Evolutionary conservation across 2,888 invertebrate species (phyloP).

Genomic region (Pinctada fucata): DNA sequence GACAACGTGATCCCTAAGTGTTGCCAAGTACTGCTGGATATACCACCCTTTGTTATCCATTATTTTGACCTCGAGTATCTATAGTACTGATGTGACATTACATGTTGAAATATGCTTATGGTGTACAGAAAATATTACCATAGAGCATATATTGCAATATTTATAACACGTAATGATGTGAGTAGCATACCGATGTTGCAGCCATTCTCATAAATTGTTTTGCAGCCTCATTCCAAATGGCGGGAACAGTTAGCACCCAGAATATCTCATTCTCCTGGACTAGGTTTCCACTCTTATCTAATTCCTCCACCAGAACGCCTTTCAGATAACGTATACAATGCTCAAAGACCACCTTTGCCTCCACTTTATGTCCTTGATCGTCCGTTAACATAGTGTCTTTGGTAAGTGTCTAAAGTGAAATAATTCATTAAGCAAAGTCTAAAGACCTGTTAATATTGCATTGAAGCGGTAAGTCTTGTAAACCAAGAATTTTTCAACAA

Average conservation of each 20-base stretch:
- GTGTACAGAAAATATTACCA: too few relatives aligned
- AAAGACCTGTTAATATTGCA: not conserved
- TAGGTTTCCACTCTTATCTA: conserved; percentile 11
- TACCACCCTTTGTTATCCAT: not conserved
- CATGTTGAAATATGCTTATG: too few relatives aligned
- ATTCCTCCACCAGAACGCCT: conserved; percentile 1
- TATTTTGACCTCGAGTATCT: too few relatives aligned
- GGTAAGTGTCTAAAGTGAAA: conserved; percentile 8
- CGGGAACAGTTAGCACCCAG: conserved; percentile 22
- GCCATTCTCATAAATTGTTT: conserved; percentile 25
- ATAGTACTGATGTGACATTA: too few relatives aligned
- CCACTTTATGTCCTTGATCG: conserved; percentile 12
- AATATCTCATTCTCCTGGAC: conserved; percentile 7
- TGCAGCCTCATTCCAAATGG: conserved; percentile 26
- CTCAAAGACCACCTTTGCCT: conserved; percentile 12
- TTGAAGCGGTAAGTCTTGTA: not conserved
- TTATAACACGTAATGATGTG: too few relatives aligned
- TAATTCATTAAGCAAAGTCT: not conserved
- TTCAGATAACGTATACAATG: conserved; percentile 19
- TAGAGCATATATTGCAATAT: too few relatives aligned
- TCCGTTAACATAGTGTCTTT: conserved; percentile 2
- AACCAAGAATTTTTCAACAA: not conserved
- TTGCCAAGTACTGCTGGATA: not conserved
- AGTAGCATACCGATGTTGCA: conserved; percentile 1
- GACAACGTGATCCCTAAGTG: too few relatives aligned